A percentile compares a stretch with the other conserved stretches of the same genome.
Conservation (phyloP, 2,797 vertebrate genomes). For the Pseudochromis fuscus region DNA sequence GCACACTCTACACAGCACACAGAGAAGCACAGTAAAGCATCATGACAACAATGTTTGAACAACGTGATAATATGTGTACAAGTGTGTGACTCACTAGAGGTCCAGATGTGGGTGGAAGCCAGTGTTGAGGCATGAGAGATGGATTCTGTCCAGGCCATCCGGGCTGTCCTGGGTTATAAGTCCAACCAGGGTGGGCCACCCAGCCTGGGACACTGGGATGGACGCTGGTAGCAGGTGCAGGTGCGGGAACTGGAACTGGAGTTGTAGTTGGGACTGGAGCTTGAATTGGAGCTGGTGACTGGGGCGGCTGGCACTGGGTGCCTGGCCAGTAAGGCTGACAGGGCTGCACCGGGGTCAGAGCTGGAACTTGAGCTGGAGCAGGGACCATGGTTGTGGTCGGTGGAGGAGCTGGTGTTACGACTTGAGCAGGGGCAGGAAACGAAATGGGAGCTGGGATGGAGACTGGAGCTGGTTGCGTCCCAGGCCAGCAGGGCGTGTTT, state of each 20-base stretch:
- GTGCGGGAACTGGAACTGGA: conserved; percentile 35
- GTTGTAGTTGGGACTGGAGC: conserved; percentile 17
- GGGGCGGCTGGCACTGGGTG: conserved; percentile 57
- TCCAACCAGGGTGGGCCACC: conserved; percentile 73
- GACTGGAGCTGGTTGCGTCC: conserved; percentile 51
- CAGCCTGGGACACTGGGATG: conserved; percentile 61
- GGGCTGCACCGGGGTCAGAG: conserved; percentile 16
- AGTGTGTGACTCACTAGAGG: conserved; percentile 79
- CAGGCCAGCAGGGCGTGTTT: conserved; percentile 77
- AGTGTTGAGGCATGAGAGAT: conserved; percentile 60
- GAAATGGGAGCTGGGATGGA: conserved; percentile 43
- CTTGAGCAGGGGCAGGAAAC: conserved; percentile 33
- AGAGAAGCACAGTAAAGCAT: conserved; percentile 6
- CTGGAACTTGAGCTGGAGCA: neutral
- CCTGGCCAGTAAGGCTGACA: conserved; percentile 62
- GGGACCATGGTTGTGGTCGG: no score
- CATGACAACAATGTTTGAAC: neutral
- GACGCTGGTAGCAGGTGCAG: conserved; percentile 31
- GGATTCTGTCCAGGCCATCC: conserved; percentile 85
- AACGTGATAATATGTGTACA: neutral
- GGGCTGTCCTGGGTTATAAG: conserved; percentile 83
- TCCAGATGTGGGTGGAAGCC: conserved; percentile 80
- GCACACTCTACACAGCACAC: conserved; percentile 77
- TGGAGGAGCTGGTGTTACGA: conserved; percentile 1
- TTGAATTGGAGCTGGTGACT: conserved; percentile 48